These are phyloP conservation scores for Falco rusticolus DNA, from an alignment of 2,797 vertebrate species.

Conservation along the genomic window DNA sequence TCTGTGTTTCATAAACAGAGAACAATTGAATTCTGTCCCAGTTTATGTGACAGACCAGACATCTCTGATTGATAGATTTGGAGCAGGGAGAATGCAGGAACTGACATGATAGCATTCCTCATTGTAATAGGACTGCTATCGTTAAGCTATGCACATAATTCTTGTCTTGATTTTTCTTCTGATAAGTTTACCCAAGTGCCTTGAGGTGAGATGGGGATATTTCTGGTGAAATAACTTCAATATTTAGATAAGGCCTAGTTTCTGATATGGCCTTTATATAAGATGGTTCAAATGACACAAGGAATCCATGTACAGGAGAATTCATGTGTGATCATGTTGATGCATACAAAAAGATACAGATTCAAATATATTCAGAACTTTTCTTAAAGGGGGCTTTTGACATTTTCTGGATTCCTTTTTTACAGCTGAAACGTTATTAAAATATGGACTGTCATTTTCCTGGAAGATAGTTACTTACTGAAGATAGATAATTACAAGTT, in stretches of 20 bases:
- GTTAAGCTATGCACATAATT: background rate
- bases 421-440: background rate
- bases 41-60: background rate
- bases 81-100: background rate
- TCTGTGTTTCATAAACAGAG: background rate
- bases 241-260: background rate
- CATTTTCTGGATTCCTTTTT: background rate
- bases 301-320: background rate
- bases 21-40: background rate
- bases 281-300: background rate
- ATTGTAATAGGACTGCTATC: background rate
- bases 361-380: background rate
- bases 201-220: background rate
- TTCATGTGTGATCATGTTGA: background rate
- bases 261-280: background rate
- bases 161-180: background rate
- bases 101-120: background rate
- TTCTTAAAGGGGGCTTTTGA: background rate
- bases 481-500: background rate
- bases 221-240: background rate
- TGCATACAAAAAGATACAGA: background rate
- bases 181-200: background rate
- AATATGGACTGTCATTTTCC: background rate
- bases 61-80: slow-evolving; percentile 9
- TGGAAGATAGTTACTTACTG: background rate